These are phyloP conservation scores for Agapornis canus DNA, from an alignment of 2,797 vertebrate genomes.

Conservation along the genomic window DNA sequence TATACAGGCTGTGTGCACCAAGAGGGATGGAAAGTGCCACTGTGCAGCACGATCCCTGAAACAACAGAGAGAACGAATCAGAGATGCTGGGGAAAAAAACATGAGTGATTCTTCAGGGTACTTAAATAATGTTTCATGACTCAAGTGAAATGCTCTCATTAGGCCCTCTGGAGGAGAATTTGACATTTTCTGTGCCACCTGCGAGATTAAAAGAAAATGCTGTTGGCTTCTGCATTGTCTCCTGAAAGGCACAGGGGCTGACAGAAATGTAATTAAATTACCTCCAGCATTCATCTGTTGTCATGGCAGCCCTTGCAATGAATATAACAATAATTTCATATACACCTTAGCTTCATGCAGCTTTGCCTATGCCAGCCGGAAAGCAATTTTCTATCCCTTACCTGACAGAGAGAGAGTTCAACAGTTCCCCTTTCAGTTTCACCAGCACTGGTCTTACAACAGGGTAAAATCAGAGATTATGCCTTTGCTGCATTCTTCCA, in stretches of 20 bases:
- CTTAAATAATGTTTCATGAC: not conserved
- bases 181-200: constrained; percentile 23
- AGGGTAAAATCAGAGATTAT: not conserved
- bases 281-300: constrained; percentile 60
- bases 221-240: constrained; percentile 37
- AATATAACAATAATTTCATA: constrained; percentile 30
- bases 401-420: not conserved
- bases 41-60: not conserved
- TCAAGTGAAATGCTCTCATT: constrained; percentile 6
- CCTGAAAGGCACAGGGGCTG: constrained; percentile 20
- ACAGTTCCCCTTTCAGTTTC: not conserved
- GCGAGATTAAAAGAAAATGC: constrained; percentile 33
- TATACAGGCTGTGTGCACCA: not conserved
- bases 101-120: not conserved
- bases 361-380: not conserved
- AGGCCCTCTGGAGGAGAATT: constrained; percentile 25
- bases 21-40: rapidly evolving
- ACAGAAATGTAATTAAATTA: constrained; percentile 64
- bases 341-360: not conserved
- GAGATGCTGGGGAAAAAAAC: not conserved
- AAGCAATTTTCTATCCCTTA: not conserved
- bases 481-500: not conserved
- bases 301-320: constrained; percentile 56
- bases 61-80: rapidly evolving
- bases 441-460: not conserved